Evolutionary conservation across 2,888 invertebrate species (phyloP), one percentile per base, ranked within the genome.

Genomic region (Phasia obesa): DNA sequence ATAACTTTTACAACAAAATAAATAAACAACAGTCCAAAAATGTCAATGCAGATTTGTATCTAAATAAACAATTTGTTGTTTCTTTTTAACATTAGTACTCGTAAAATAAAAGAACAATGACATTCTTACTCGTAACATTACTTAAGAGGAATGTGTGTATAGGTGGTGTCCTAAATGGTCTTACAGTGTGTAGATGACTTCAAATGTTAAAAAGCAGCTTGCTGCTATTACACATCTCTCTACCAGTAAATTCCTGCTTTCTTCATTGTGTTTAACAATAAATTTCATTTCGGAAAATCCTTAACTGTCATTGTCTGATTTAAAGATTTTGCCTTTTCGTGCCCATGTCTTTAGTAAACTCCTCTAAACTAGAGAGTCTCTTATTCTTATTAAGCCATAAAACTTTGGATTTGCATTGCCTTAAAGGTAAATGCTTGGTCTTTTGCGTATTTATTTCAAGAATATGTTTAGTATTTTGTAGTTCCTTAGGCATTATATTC

Each of bases 241-340:
- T 6, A 47, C 6, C 19, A n/a, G 1, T 9, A 19, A 38, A 42
- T 21, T 44, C 17, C 38, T 55, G 5, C 35, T 70, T 60, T 17
- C 17, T 70, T 62, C n/a, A 15, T 23, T 77, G 47, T 49, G 57
- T 86, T 87, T 86, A 87, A 87, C 88, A 87, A 90, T 90, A 90
- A 90, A 90, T 89, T 88, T 88, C 80, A 85, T 86, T 87, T 60
- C 84, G 84, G 86, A 84, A 89, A 89, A 89, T 90, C 89, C 90
- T 86, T 84, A 86, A 86, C 88, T 89, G 90, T 89, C 89, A 87
- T 88, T 90, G 86, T 89, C 89, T 89, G 90, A 89, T 89, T 89
- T 90, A 89, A 90, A 89, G 88, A 89, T 90, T 87, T 88, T 75
- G 71, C 67, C 53, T 70, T 77, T 84, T 82, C 57, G 55, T 76